Base-by-base conservation (phyloP, 1,140 invertebrate species). In the Tribolium madens region DNA sequence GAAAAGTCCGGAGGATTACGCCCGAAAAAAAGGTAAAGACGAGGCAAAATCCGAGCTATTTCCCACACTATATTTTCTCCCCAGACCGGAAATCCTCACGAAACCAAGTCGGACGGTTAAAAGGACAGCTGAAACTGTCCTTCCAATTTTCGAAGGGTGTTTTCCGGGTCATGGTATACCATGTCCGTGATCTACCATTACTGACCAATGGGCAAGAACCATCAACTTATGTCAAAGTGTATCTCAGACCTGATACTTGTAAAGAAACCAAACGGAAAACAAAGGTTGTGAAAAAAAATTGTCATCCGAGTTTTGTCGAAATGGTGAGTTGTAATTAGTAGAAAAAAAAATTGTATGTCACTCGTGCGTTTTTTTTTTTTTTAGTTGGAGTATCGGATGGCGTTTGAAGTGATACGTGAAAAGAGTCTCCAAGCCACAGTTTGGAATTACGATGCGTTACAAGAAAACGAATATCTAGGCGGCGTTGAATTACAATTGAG, bases 221-320 rank as follows among this genome's bases (percentile, higher is more conserved):
- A 6, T 96, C 95, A 81, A 93, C 95, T 1, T 98, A 98, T 83
- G 96, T 97, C 21, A 98, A 98, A 89, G 93, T 95, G 7, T 99
- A 99, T 86, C 88, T 99, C 70, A 91, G 96, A 79, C 95, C 91
- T 83, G 97, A 95, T 87, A 94, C 88, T 83, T 93, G 89, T 75
- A 97, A 97, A 88, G 91, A 90, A 75, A 98, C 97, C 18, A 99
- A 99, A 87, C 89, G 96, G 9, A 99, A 99, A 87, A 99, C 97
- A 0, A 96, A 97, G 87, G 94, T 98, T 14, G 91, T 98, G 0
- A 93, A 94, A 79, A 93, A 93, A 81, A 97, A 95, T 84, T 96
- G 94, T 84, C 95, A 98, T 88, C 97, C 97, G 4, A 97, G 96
- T 17, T 99, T 97, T 87, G 98, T 99, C 96, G 97, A 99, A 91